Percentiles rank a stretch among this genome's conserved stretches.
Evolutionary conservation across 2,888 invertebrate genomes (phyloP).

Genomic region (Drosophila kokeensis): DNA sequence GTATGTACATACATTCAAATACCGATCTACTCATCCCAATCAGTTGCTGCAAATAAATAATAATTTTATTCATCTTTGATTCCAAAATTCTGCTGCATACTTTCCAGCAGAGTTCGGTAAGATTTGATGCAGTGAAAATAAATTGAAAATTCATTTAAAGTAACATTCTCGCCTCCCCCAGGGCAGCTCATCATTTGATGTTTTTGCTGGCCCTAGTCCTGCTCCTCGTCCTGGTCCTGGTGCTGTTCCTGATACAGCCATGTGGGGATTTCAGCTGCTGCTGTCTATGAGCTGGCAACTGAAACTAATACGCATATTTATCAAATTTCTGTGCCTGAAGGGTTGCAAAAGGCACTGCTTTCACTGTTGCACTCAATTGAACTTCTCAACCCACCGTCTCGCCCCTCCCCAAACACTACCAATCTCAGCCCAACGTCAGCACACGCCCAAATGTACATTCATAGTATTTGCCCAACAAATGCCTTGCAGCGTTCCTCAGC

Average conservation of each 20-base stretch:
- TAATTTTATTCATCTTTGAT: neutral
- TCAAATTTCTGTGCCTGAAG: constrained; percentile 74
- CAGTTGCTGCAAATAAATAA: neutral
- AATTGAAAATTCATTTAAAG: constrained; percentile 65
- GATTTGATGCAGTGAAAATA: constrained; percentile 7
- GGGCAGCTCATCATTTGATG: constrained; percentile 54
- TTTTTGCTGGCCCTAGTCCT: constrained; percentile 19
- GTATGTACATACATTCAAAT: neutral
- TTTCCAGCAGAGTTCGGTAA: constrained; percentile 14
- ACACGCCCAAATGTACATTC: constrained; percentile 59
- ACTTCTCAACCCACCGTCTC: neutral
- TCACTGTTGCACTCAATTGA: constrained; percentile 23
- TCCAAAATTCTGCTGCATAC: constrained; percentile 35
- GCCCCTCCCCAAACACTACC: neutral
- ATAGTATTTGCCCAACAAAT: constrained; percentile 61
- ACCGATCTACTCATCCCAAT: neutral
- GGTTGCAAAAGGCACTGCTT: constrained; percentile 58
- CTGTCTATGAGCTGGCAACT: constrained; percentile 40
- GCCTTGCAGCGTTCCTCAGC: constrained; percentile 64
- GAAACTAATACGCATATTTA: constrained; percentile 82
- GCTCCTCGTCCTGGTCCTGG: constrained; percentile 1
- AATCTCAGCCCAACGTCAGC: neutral
- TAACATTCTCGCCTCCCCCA: constrained; percentile 39
- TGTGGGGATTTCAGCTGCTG: constrained; percentile 1
- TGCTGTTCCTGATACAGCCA: neutral